phyloP scores from a whole-genome alignment of 1,140 invertebrate species.

The Pissodes strobi region DNA sequence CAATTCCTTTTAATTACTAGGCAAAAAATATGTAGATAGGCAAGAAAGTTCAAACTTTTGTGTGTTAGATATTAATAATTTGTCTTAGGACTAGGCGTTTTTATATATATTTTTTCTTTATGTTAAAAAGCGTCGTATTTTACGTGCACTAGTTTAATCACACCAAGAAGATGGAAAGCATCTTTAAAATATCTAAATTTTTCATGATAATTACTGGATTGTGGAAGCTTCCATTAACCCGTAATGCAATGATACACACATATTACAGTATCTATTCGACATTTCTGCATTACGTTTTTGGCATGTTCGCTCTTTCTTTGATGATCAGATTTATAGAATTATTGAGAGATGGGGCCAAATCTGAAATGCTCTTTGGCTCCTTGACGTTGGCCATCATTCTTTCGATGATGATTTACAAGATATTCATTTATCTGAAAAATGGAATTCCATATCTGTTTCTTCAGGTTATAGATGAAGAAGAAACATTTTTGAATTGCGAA shows the following conservation, averaged over 20 bases:
- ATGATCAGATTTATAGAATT: not conserved
- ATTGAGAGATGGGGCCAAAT: not conserved
- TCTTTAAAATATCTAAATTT: not conserved
- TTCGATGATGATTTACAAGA: not conserved
- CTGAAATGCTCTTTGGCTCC: not conserved
- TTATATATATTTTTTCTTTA: no score
- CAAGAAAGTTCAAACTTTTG: no score
- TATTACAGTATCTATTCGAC: not conserved
- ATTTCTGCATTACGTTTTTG: not conserved
- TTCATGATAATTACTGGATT: conserved; percentile 3
- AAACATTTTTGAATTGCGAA: not conserved
- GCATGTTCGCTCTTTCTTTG: not conserved
- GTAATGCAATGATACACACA: not conserved
- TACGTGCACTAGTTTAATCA: no score
- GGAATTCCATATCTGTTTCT: not conserved
- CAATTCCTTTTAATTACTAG: no score
- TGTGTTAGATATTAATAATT: no score
- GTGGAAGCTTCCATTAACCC: not conserved
- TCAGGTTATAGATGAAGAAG: not conserved
- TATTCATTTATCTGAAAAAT: conserved; percentile 5
- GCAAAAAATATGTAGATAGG: no score
- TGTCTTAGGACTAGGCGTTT: no score
- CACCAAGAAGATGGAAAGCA: no score
- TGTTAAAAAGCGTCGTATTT: no score
- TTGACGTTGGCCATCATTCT: not conserved